These are phyloP conservation scores for Cnemophilus loriae DNA, from an alignment of 2,113 vertebrate species.

Conservation along the genomic window DNA sequence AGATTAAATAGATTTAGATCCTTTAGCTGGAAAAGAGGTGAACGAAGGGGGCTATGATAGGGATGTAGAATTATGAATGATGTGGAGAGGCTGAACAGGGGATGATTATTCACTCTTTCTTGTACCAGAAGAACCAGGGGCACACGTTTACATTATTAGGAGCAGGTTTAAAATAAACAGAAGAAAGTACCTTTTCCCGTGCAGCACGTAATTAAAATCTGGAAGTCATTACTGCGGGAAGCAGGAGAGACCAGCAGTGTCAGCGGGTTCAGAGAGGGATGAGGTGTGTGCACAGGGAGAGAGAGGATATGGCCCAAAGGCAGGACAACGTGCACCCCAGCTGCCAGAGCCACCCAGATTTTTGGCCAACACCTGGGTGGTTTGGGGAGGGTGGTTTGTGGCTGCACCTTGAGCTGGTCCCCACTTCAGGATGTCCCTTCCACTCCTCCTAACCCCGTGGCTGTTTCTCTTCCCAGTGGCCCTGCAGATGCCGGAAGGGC, in stretches of 20 bases:
- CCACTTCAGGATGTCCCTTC: fast-evolving
- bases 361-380: not conserved
- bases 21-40: constrained; percentile 27
- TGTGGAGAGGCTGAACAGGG: not conserved
- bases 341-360: not conserved
- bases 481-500: constrained; percentile 95
- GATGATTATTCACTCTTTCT: constrained; percentile 11
- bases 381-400: not conserved
- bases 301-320: fast-evolving
- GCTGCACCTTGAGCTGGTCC: not conserved
- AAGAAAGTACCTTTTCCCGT: constrained; percentile 30
- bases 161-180: constrained; percentile 49
- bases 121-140: not conserved
- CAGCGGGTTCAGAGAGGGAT: not conserved
- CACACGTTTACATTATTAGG: constrained; percentile 3
- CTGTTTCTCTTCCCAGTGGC: constrained; percentile 80
- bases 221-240: constrained; percentile 7
- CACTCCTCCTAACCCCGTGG: not conserved
- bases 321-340: not conserved
- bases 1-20: constrained; percentile 57
- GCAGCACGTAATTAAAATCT: constrained; percentile 50
- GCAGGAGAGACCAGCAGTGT: not conserved
- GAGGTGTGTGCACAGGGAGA: not conserved
- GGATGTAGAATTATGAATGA: constrained; percentile 10
- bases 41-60: not conserved